These are phyloP conservation scores for Zelostemma sp. DNA, from an alignment of 1,140 invertebrate genomes.

Conservation along the genomic window DNA sequence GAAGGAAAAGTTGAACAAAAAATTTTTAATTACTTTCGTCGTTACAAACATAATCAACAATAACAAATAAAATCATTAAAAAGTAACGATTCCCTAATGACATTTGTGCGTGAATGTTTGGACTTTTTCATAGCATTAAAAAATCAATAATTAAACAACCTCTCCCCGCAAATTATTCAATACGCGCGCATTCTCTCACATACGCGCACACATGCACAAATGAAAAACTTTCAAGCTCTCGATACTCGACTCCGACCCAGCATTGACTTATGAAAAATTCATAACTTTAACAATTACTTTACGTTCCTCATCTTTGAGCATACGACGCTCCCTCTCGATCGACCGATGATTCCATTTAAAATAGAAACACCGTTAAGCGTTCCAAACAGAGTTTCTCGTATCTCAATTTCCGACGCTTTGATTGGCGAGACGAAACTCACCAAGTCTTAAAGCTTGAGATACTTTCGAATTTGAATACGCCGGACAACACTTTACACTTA, in stretches of 20 bases:
- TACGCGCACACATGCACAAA: not conserved
- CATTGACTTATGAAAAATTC: slow-evolving; percentile 1
- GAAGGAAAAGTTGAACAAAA: too few species aligned
- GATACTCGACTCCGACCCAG: not conserved
- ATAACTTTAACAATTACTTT: slow-evolving; percentile 1
- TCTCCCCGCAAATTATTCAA: too few species aligned
- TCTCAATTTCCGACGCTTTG: slow-evolving; percentile 4
- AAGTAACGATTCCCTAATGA: too few species aligned
- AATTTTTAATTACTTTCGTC: too few species aligned
- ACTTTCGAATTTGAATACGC: slow-evolving; percentile 43
- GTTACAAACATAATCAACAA: too few species aligned
- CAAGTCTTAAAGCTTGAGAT: slow-evolving; percentile 14
- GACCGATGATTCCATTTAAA: not conserved
- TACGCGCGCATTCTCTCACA: too few species aligned
- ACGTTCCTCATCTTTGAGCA: not conserved
- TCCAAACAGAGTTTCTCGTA: not conserved
- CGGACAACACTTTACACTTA: slow-evolving; percentile 24
- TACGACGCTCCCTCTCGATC: not conserved
- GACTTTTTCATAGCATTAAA: too few species aligned
- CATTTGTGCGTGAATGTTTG: too few species aligned
- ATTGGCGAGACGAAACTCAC: not conserved
- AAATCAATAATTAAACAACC: too few species aligned
- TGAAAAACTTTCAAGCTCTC: not conserved
- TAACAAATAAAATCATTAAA: too few species aligned
- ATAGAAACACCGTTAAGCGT: not conserved